These are phyloP conservation scores for Oplegnathus fasciatus DNA, from an alignment of 2,113 vertebrate species.

Conservation along the genomic window DNA sequence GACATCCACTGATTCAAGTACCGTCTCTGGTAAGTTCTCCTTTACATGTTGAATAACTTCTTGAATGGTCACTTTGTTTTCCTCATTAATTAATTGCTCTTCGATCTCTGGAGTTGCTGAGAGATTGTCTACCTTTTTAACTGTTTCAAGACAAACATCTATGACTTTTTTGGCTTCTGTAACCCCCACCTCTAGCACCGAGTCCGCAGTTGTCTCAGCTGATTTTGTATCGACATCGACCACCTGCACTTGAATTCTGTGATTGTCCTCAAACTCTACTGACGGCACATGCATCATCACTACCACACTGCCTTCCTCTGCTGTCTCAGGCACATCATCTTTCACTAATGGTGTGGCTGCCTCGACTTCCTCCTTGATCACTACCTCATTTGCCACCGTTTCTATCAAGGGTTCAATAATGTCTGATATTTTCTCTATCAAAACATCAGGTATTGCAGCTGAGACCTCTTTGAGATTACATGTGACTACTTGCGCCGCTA, in stretches of 20 bases:
- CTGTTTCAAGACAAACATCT: constrained; percentile 51
- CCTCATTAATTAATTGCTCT: constrained; percentile 65
- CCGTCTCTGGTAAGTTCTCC: constrained; percentile 63
- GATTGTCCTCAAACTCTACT: constrained; percentile 40
- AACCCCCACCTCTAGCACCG: constrained; percentile 57
- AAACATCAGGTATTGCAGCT: constrained; percentile 27
- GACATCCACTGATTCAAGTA: constrained; percentile 46
- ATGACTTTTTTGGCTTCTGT: constrained; percentile 41
- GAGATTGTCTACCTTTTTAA: not conserved
- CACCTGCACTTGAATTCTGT: constrained; percentile 55
- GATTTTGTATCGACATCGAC: constrained; percentile 44
- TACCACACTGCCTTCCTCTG: constrained; percentile 42
- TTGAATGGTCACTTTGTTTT: constrained; percentile 78
- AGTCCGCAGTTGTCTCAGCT: constrained; percentile 44
- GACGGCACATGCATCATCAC: constrained; percentile 42
- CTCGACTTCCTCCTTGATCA: constrained; percentile 66
- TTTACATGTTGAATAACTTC: constrained; percentile 83
- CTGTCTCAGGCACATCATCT: constrained; percentile 41
- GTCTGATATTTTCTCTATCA: constrained; percentile 55
- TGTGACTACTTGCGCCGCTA: constrained; percentile 22
- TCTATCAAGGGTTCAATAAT: constrained; percentile 51
- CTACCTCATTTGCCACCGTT: constrained; percentile 52
- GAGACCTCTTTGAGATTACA: constrained; percentile 36
- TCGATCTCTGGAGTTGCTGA: constrained; percentile 44
- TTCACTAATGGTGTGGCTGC: constrained; percentile 19